Percentiles rank a stretch among this genome's conserved stretches.
These are phyloP conservation scores for Brachyptera risi DNA, from an alignment of 2,888 invertebrate genomes.

Conservation along the genomic window DNA sequence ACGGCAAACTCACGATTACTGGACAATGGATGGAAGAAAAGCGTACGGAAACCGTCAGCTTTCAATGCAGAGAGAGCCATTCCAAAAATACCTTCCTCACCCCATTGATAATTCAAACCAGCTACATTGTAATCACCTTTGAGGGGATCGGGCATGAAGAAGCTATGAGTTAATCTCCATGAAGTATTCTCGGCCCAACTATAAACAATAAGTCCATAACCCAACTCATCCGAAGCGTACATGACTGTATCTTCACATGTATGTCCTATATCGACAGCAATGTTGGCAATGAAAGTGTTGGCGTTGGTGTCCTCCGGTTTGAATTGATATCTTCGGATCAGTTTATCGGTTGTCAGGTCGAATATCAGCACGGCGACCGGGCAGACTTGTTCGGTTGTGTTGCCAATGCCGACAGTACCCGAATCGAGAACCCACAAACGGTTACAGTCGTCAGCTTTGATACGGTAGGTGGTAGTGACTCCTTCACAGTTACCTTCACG, in stretches of 20 bases:
- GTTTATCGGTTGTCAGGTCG: conserved; percentile 67
- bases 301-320: conserved; percentile 68
- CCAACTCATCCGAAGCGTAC: conserved; percentile 77
- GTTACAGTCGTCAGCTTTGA: conserved; percentile 65
- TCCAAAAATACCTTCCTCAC: conserved; percentile 76
- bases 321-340: conserved; percentile 58
- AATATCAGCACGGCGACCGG: conserved; percentile 75
- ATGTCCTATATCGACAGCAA: conserved; percentile 72
- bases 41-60: conserved; percentile 62
- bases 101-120: conserved; percentile 82
- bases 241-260: conserved; percentile 71
- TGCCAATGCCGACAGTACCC: conserved; percentile 76
- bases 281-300: conserved; percentile 80
- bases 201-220: conserved; percentile 75
- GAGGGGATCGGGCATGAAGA: conserved; percentile 76
- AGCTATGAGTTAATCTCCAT: conserved; percentile 75
- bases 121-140: conserved; percentile 68
- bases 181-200: conserved; percentile 72
- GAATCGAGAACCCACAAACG: conserved; percentile 81
- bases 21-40: conserved; percentile 76
- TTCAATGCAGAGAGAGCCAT: conserved; percentile 65
- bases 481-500: conserved; percentile 73
- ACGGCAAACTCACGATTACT: conserved; percentile 76
- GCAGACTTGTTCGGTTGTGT: conserved; percentile 70
- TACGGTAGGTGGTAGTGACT: conserved; percentile 66